These are phyloP conservation scores for Choristoneura fumiferana DNA, from an alignment of 1,140 invertebrate species.

Conservation along the genomic window DNA sequence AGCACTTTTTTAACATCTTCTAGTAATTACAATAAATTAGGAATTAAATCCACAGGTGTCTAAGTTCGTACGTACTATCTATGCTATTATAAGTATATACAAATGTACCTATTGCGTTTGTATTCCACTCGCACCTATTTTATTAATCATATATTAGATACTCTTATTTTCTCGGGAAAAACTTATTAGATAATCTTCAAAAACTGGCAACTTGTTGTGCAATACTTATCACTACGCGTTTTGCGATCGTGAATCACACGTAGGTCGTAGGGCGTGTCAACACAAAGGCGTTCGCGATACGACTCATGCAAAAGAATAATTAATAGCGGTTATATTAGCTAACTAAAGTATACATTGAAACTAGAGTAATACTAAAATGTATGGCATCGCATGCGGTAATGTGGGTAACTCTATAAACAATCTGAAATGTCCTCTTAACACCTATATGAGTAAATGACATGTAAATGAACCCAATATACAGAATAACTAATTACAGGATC, in stretches of 20 bases:
- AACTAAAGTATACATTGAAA: conserved; percentile 22
- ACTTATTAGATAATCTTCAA: no score
- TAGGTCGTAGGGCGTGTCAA: no score
- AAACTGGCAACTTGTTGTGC: background rate
- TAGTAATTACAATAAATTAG: conserved; percentile 37
- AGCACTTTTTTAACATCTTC: conserved; percentile 26
- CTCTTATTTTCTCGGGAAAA: background rate
- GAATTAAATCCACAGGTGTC: conserved; percentile 21
- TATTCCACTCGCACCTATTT: conserved; percentile 3
- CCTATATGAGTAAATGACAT: conserved; percentile 47
- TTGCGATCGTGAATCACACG: background rate
- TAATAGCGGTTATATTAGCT: background rate
- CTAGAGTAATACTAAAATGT: conserved; percentile 55
- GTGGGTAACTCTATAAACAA: conserved; percentile 64
- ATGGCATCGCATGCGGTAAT: conserved; percentile 66
- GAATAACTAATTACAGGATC: conserved; percentile 30
- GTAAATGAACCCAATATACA: conserved; percentile 62
- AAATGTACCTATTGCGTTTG: conserved; percentile 16
- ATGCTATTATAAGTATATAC: conserved; percentile 39
- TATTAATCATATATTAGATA: conserved; percentile 6
- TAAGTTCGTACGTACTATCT: conserved; percentile 27
- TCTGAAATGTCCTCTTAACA: conserved; percentile 43
- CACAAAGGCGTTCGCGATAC: no score
- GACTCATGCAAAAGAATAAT: background rate
- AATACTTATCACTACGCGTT: background rate